Evolutionary conservation across 92 coral and sea anemone genomes (phyloP).

Genomic region (Zoanthus solanderi): DNA sequence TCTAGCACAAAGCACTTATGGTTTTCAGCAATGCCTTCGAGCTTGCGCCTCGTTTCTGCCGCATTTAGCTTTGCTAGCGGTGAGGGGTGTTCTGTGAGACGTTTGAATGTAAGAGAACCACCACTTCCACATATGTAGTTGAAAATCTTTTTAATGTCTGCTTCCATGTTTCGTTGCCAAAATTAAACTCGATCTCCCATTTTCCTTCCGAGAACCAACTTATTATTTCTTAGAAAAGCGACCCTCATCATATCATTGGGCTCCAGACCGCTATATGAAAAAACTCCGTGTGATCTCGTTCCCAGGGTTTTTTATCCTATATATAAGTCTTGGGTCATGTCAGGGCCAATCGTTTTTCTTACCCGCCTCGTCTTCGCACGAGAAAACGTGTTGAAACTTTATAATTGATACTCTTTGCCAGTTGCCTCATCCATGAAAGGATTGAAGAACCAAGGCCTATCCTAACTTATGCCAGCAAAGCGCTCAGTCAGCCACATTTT

Average conservation of each 20-base stretch:
- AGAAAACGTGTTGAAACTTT: too few species aligned
- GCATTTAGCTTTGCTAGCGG: conserved; percentile 11
- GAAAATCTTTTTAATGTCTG: conserved; percentile 38
- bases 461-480: too few species aligned
- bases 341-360: too few species aligned
- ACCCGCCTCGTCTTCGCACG: too few species aligned
- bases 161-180: neutral
- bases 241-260: neutral
- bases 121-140: conserved; percentile 24
- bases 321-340: too few species aligned
- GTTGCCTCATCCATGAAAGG: too few species aligned
- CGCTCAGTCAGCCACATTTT: too few species aligned
- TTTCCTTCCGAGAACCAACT: neutral
- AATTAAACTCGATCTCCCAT: neutral
- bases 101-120: conserved; percentile 4
- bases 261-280: neutral
- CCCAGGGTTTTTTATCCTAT: too few species aligned
- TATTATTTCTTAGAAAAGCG: neutral
- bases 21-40: too few species aligned
- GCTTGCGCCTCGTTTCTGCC: conserved; percentile 20
- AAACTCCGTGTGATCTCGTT: neutral
- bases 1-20: conserved; percentile 19
- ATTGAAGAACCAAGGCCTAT: too few species aligned
- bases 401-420: too few species aligned
- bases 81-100: neutral